phyloP scores from a whole-genome alignment of 2,797 vertebrate species.

The Sylvilagus floridanus region DNA sequence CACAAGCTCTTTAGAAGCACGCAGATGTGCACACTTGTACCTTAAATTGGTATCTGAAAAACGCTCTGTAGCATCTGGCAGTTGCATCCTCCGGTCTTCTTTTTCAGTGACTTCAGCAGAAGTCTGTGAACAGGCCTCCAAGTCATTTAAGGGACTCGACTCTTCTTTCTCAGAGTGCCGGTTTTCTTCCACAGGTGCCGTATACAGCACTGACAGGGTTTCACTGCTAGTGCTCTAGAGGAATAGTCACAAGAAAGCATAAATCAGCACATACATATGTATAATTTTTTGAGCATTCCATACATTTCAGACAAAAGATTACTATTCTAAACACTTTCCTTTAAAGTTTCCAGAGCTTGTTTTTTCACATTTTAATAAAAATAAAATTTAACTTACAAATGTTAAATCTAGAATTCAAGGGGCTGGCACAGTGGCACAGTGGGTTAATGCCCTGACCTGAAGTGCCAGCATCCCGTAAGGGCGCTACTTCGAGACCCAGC shows the following conservation, averaged over 20 bases:
- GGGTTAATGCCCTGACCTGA: too few relatives aligned
- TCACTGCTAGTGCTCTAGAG: conserved; percentile 78
- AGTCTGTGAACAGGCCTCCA: conserved; percentile 48
- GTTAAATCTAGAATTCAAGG: neutral
- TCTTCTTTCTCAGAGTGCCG: conserved; percentile 53
- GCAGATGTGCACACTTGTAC: conserved; percentile 71
- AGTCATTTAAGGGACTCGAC: neutral
- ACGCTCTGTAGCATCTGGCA: conserved; percentile 51
- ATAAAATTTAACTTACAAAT: conserved; percentile 43
- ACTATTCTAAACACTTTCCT: neutral
- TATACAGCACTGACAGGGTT: neutral
- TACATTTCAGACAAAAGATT: conserved; percentile 19
- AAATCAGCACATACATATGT: conserved; percentile 19
- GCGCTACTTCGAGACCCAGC: too few relatives aligned
- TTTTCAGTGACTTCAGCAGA: conserved; percentile 22
- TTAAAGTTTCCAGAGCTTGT: conserved; percentile 5
- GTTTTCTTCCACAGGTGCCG: conserved; percentile 61
- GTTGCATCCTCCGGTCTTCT: conserved; percentile 48
- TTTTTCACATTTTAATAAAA: conserved; percentile 51
- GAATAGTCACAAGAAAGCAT: conserved; percentile 57
- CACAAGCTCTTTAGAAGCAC: conserved; percentile 28
- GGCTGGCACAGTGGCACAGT: too few relatives aligned
- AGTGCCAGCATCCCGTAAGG: too few relatives aligned
- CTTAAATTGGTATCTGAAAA: conserved; percentile 72
- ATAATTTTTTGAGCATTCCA: conserved; percentile 24